These are phyloP conservation scores for Palythoa grandiflora DNA, from an alignment of 92 coral and sea anemone species.

Conservation along the genomic window DNA sequence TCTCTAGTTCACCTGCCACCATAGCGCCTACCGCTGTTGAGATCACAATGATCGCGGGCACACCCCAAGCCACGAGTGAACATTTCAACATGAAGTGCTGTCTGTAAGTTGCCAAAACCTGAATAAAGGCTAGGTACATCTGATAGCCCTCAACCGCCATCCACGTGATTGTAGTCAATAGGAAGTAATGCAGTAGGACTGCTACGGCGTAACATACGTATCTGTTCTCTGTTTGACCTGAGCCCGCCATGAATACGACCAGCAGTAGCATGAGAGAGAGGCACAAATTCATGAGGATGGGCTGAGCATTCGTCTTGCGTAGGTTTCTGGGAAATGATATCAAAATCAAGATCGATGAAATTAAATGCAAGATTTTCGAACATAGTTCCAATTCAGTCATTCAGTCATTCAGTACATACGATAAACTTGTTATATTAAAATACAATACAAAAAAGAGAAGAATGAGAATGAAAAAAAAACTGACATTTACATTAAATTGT, in stretches of 20 bases:
- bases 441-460: too few species aligned
- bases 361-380: too few species aligned
- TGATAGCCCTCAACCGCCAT: conserved; percentile 61
- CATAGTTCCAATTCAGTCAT: too few species aligned
- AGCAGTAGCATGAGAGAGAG: conserved; percentile 57
- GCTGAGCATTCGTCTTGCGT: conserved; percentile 60
- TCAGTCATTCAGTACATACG: too few species aligned
- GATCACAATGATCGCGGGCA: conserved; percentile 63
- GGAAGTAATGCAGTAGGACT: conserved; percentile 62
- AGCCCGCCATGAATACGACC: conserved; percentile 63
- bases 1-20: conserved; percentile 40
- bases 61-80: conserved; percentile 64
- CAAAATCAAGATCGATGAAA: neutral
- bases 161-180: conserved; percentile 60
- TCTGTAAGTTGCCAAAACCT: conserved; percentile 47
- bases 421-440: too few species aligned
- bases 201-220: conserved; percentile 52
- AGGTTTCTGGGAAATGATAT: conserved; percentile 42
- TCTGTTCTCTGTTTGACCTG: conserved; percentile 51
- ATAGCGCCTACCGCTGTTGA: conserved; percentile 42
- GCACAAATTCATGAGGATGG: conserved; percentile 64
- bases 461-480: too few species aligned
- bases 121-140: conserved; percentile 66
- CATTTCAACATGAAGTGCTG: conserved; percentile 49
- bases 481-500: too few species aligned